Conservation (phyloP, 2,888 invertebrate genomes). For the Mesoligia furuncula region DNA sequence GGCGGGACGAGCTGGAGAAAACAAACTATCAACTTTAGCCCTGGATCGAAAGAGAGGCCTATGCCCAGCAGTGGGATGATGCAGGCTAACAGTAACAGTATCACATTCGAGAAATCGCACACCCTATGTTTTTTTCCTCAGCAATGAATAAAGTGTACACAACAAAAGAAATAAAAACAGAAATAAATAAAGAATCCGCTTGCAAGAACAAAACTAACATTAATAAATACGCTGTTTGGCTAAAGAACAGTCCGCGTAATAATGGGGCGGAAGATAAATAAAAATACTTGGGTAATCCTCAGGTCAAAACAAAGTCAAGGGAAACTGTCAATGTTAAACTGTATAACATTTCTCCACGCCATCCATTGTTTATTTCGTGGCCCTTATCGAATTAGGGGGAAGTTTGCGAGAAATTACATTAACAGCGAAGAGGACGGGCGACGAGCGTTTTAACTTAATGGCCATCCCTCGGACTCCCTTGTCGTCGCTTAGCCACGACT, state of each 20-base stretch:
- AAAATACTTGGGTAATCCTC: constrained; percentile 38
- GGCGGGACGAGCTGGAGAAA: neutral
- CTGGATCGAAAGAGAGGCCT: neutral
- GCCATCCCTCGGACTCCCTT: constrained; percentile 72
- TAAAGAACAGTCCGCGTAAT: constrained; percentile 9
- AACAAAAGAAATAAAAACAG: constrained; percentile 14
- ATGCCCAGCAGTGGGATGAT: neutral
- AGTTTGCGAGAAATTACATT: constrained; percentile 81
- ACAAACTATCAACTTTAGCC: neutral
- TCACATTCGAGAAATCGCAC: neutral
- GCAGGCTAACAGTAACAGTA: neutral
- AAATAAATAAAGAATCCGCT: constrained; percentile 17
- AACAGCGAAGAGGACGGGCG: constrained; percentile 76
- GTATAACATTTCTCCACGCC: constrained; percentile 66
- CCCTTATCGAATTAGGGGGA: constrained; percentile 79
- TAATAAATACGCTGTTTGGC: constrained; percentile 13
- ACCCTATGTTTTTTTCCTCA: neutral
- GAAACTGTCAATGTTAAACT: constrained; percentile 66
- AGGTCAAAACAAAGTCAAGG: constrained; percentile 59
- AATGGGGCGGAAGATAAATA: constrained; percentile 35
- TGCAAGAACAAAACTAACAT: constrained; percentile 7
- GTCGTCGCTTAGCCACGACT: constrained; percentile 75
- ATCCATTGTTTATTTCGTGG: constrained; percentile 76
- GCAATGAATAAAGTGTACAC: neutral
- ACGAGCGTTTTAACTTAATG: constrained; percentile 80